Conservation (phyloP, 2,888 invertebrate species). For the Disparrhopalites patrizii region DNA sequence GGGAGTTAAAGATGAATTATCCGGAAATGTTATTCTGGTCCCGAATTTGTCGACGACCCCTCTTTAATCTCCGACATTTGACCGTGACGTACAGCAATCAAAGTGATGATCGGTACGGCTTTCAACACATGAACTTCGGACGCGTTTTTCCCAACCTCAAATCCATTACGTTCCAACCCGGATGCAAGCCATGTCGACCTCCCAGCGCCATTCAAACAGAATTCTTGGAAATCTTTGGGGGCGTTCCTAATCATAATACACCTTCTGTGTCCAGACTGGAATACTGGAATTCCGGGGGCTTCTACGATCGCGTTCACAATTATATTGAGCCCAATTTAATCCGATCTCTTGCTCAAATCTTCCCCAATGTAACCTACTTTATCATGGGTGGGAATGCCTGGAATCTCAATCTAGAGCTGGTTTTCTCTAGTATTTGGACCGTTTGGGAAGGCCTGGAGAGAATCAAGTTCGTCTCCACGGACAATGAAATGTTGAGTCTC, state of each 20-base stretch:
- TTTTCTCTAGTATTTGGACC: neutral
- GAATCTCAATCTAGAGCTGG: neutral
- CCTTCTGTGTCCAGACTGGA: neutral
- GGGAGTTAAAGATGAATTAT: neutral
- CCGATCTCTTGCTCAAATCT: neutral
- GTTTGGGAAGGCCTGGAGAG: neutral
- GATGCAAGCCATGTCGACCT: neutral
- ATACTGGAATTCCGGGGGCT: slow-evolving; percentile 1
- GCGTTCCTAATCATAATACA: neutral
- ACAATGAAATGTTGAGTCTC: neutral
- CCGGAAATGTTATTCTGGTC: neutral
- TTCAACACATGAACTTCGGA: neutral
- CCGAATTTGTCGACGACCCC: neutral
- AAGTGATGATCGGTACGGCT: neutral
- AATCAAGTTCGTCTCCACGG: neutral
- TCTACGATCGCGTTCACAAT: neutral
- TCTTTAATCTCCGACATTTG: neutral
- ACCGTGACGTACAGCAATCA: slow-evolving; percentile 3
- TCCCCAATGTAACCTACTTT: neutral
- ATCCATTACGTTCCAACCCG: neutral
- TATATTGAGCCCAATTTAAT: neutral
- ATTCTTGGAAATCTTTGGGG: neutral
- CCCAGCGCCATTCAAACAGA: neutral
- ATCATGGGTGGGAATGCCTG: neutral
- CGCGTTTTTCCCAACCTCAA: neutral